These are phyloP conservation scores for Drosophila neotestacea DNA, from an alignment of 2,888 invertebrate genomes.

Conservation along the genomic window DNA sequence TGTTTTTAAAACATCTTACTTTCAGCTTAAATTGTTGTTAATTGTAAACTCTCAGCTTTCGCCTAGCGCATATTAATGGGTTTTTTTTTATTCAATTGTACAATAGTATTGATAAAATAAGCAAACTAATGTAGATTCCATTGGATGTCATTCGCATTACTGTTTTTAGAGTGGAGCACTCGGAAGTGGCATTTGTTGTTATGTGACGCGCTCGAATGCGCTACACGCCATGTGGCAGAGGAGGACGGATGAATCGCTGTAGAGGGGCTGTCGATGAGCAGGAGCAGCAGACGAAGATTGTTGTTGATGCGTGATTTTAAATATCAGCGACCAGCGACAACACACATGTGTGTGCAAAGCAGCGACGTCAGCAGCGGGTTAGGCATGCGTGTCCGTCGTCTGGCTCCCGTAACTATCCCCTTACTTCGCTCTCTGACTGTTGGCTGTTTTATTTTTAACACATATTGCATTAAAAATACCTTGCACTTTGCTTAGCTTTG, in stretches of 20 bases:
- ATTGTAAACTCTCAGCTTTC: constrained; percentile 13
- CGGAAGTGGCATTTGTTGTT: constrained; percentile 64
- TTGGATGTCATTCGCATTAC: constrained; percentile 34
- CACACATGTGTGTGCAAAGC: constrained; percentile 53
- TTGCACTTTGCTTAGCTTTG: constrained; percentile 64
- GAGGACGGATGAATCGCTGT: not conserved
- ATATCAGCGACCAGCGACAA: constrained; percentile 44
- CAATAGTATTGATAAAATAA: constrained; percentile 63
- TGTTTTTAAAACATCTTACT: constrained; percentile 12
- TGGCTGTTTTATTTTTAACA: constrained; percentile 60
- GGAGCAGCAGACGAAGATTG: no score
- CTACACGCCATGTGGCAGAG: constrained; percentile 40
- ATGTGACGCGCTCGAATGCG: constrained; percentile 65
- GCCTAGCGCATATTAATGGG: constrained; percentile 45
- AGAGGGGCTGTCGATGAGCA: not conserved
- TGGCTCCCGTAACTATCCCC: constrained; percentile 22
- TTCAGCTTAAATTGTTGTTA: constrained; percentile 9
- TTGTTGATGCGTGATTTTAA: constrained; percentile 40
- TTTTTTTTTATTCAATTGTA: constrained; percentile 49
- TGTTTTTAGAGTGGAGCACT: constrained; percentile 40
- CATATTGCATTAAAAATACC: constrained; percentile 61
- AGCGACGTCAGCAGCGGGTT: constrained; percentile 35
- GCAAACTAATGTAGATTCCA: constrained; percentile 35
- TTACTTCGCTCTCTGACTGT: not conserved
- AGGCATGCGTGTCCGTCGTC: constrained; percentile 66